A percentile compares a stretch with the other conserved stretches of the same genome.
phyloP scores from a whole-genome alignment of 2,888 invertebrate species.

The Onthophagus sagittarius region DNA sequence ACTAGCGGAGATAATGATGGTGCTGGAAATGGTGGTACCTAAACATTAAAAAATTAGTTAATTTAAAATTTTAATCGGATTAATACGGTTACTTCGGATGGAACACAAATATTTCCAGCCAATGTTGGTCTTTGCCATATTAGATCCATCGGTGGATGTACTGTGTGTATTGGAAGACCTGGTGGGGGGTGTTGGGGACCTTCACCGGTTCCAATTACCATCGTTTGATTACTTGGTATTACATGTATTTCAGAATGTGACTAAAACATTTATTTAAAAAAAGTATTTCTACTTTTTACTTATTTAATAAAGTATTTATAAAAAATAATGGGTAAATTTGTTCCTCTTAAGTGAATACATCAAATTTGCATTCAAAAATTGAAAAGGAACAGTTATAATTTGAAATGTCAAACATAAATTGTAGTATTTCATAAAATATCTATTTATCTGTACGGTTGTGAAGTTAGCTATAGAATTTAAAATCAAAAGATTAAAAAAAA shows the following conservation, averaged over 20 bases:
- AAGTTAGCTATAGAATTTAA: no score
- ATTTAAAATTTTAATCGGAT: conserved; percentile 5
- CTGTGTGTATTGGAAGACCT: conserved; percentile 8
- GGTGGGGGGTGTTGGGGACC: background rate
- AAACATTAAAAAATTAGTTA: background rate
- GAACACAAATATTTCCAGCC: conserved; percentile 5
- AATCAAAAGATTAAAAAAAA: no score
- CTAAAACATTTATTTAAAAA: background rate
- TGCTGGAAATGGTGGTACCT: conserved; percentile 53
- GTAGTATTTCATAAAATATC: no score
- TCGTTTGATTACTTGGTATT: background rate
- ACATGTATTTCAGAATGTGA: conserved; percentile 3
- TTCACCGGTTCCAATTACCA: background rate
- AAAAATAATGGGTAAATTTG: no score
- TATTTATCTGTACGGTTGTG: no score
- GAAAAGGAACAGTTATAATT: no score
- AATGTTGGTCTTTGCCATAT: background rate
- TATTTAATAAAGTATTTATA: no score
- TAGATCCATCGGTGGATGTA: background rate
- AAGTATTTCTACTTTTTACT: no score
- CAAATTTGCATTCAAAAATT: no score
- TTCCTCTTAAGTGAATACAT: no score
- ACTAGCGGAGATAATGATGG: conserved; percentile 70
- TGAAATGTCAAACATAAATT: no score
- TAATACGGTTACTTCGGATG: background rate